These are phyloP conservation scores for Hyles euphorbiae DNA, from an alignment of 1,140 invertebrate genomes.

Conservation along the genomic window DNA sequence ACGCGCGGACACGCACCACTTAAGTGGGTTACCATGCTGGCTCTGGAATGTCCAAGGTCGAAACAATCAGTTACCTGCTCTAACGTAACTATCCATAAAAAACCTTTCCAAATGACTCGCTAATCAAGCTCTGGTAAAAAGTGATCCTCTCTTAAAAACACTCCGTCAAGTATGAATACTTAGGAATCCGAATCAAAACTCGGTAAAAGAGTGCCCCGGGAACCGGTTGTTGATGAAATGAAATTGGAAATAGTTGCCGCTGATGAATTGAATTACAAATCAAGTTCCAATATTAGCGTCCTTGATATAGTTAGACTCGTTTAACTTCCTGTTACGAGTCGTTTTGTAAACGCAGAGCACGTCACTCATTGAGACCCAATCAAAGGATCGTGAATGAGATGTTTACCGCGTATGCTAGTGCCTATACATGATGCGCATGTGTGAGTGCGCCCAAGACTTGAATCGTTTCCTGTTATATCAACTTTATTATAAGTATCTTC, in stretches of 20 bases:
- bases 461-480: slow-evolving; percentile 58
- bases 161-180: too few relatives aligned
- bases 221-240: slow-evolving; percentile 18
- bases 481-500: slow-evolving; percentile 15
- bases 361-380: slow-evolving; percentile 69
- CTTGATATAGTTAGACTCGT: slow-evolving; percentile 65
- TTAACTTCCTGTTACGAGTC: slow-evolving; percentile 62
- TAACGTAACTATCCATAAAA: too few relatives aligned
- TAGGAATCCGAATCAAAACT: slow-evolving; percentile 5
- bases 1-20: slow-evolving; percentile 47
- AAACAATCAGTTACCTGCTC: slow-evolving; percentile 20
- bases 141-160: too few relatives aligned
- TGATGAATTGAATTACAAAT: slow-evolving; percentile 38
- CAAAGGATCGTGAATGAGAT: slow-evolving; percentile 69
- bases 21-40: slow-evolving; percentile 59
- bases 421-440: slow-evolving; percentile 30
- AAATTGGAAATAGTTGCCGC: slow-evolving; percentile 9
- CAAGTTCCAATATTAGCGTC: slow-evolving; percentile 57
- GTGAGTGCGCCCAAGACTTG: slow-evolving; percentile 47
- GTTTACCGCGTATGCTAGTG: slow-evolving; percentile 46
- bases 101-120: too few relatives aligned
- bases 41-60: slow-evolving; percentile 42
- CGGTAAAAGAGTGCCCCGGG: slow-evolving; percentile 1
- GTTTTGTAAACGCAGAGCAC: slow-evolving; percentile 60
- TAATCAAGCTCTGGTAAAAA: too few relatives aligned